Conservation (phyloP, 2,888 invertebrate species). For the Drosophila demipolita region DNA sequence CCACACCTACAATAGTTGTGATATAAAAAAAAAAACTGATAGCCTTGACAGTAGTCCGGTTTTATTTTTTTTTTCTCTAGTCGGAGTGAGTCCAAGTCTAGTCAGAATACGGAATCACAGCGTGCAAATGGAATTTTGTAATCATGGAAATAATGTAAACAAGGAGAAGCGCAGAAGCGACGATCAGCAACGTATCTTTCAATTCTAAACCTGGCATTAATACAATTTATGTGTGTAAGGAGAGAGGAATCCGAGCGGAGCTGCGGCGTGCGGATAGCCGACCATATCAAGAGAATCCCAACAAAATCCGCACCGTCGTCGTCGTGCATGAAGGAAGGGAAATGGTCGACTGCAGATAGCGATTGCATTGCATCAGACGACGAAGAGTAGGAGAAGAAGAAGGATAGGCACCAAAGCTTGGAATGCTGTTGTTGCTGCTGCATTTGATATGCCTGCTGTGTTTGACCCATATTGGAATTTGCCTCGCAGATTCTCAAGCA, state of each 20-base stretch:
- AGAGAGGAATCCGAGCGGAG: conserved; percentile 13
- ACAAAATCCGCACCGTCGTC: conserved; percentile 66
- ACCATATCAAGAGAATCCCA: conserved; percentile 69
- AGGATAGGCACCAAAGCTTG: conserved; percentile 42
- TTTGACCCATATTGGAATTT: conserved; percentile 81
- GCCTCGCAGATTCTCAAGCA: conserved; percentile 41
- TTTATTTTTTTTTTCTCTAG: neutral
- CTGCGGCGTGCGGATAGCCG: conserved; percentile 1
- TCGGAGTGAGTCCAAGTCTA: neutral
- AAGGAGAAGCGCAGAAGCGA: conserved; percentile 23
- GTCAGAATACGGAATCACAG: conserved; percentile 58
- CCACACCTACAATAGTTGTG: conserved; percentile 63
- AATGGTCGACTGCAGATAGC: conserved; percentile 70
- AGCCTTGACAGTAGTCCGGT: conserved; percentile 5
- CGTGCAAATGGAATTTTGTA: conserved; percentile 73
- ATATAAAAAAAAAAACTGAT: conserved; percentile 62
- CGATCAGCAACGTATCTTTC: conserved; percentile 67
- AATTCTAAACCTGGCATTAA: conserved; percentile 81
- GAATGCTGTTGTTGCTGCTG: conserved; percentile 55
- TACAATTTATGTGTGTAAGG: conserved; percentile 70
- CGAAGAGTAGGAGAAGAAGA: conserved; percentile 1
- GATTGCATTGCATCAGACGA: conserved; percentile 47
- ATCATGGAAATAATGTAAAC: conserved; percentile 33
- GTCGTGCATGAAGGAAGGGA: conserved; percentile 26
- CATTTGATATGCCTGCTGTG: conserved; percentile 74